A percentile compares a stretch with the other conserved stretches of the same genome.
Evolutionary conservation across 2,888 invertebrate species (phyloP).

Genomic region (Lydus trimaculatus): DNA sequence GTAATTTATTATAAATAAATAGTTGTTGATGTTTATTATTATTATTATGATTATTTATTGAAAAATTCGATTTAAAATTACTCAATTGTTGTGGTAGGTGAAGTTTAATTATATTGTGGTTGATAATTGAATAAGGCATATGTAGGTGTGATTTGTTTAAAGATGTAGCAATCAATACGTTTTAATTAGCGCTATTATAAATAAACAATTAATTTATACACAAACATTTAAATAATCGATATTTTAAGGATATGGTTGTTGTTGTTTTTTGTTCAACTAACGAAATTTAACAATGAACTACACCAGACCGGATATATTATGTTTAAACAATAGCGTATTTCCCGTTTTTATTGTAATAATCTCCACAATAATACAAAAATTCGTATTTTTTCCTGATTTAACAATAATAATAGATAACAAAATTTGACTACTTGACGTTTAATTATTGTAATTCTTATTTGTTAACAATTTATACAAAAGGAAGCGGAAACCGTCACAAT

Average conservation of each 20-base stretch:
- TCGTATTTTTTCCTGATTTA: not conserved
- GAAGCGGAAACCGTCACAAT: not conserved
- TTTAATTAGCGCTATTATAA: not conserved
- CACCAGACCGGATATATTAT: not conserved
- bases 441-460: not conserved
- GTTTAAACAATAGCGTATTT: constrained; percentile 4
- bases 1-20: constrained; percentile 1
- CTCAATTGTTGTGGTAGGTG: not conserved
- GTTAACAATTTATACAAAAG: not conserved
- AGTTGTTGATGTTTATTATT: not conserved
- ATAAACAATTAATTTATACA: not conserved
- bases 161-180: not conserved
- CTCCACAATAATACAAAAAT: not conserved
- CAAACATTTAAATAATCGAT: no score
- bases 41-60: not conserved
- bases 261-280: not conserved
- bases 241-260: no score
- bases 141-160: not conserved
- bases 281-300: not conserved
- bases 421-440: not conserved
- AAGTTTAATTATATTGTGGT: not conserved
- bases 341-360: not conserved
- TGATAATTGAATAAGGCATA: not conserved
- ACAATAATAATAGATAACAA: not conserved
- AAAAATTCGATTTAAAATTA: not conserved